Evolutionary conservation across 2,888 invertebrate genomes (phyloP).

Genomic region (Tryphoninae sp.): DNA sequence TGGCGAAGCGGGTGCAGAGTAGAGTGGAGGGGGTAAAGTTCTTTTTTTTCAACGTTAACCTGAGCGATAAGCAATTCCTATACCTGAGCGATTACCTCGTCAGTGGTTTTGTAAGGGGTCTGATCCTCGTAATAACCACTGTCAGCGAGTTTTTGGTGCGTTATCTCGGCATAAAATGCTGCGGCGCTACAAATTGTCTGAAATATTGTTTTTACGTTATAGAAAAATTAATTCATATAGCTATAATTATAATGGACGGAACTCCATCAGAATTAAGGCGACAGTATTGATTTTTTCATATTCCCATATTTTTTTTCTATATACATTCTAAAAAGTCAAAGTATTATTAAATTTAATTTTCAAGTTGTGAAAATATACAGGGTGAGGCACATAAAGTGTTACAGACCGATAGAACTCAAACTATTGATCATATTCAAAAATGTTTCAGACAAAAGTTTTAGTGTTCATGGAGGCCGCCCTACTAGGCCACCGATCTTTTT

Average conservation of each 20-base stretch:
- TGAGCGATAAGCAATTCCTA: constrained; percentile 70
- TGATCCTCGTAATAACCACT: constrained; percentile 90
- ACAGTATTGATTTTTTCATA: too few relatives aligned
- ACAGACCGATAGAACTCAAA: too few relatives aligned
- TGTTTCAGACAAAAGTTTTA: too few relatives aligned
- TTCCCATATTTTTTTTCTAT: constrained; percentile 5
- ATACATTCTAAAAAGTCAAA: neutral
- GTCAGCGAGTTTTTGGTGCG: constrained; percentile 91
- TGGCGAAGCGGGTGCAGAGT: constrained; percentile 52
- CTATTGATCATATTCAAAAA: too few relatives aligned
- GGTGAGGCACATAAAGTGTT: too few relatives aligned
- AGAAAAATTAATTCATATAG: neutral
- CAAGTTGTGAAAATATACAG: neutral
- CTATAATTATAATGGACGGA: neutral
- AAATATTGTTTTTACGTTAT: neutral
- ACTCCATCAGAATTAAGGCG: neutral
- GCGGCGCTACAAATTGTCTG: constrained; percentile 94
- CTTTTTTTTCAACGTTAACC: constrained; percentile 43
- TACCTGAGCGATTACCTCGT: constrained; percentile 80
- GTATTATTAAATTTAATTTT: constrained; percentile 17
- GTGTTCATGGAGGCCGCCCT: too few relatives aligned
- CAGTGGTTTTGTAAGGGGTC: constrained; percentile 77
- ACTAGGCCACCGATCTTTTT: too few relatives aligned
- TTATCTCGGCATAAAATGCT: constrained; percentile 92
- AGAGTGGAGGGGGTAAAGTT: neutral